These are phyloP conservation scores for Parus major DNA, from an alignment of 2,113 vertebrate species.

Conservation along the genomic window DNA sequence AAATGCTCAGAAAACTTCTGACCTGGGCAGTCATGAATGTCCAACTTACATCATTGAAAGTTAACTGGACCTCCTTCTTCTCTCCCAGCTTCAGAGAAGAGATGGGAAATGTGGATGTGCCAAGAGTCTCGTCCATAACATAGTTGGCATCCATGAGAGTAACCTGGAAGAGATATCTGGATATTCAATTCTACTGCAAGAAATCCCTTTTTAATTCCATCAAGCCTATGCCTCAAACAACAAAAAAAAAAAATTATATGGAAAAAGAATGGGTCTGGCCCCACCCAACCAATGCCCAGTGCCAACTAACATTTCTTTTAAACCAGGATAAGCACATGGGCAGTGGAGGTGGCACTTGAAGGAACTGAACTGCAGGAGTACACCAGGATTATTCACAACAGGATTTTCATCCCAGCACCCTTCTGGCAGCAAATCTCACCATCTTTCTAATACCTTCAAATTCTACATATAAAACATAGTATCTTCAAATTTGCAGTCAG, in stretches of 20 bases:
- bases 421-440: not conserved
- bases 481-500: not conserved
- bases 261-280: not conserved
- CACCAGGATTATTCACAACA: not conserved
- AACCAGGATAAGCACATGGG: not conserved
- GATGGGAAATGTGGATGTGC: conserved; percentile 83
- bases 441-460: not conserved
- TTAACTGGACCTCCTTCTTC: conserved; percentile 81
- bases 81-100: conserved; percentile 84
- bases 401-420: not conserved
- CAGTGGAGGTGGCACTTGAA: not conserved
- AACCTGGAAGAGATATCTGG: conserved; percentile 72
- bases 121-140: conserved; percentile 93
- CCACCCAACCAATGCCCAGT: not conserved
- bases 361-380: not conserved
- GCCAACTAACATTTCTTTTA: not conserved
- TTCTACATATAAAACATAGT: not conserved
- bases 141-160: conserved; percentile 98
- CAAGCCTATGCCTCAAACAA: not conserved
- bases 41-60: conserved; percentile 86
- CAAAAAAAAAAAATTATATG: not conserved
- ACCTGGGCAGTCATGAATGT: not conserved
- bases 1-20: not conserved
- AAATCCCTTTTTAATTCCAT: not conserved
- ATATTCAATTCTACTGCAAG: not conserved